Base-by-base conservation (phyloP, 2,113 vertebrate species). In the Machaerirhynchus nigripectus region DNA sequence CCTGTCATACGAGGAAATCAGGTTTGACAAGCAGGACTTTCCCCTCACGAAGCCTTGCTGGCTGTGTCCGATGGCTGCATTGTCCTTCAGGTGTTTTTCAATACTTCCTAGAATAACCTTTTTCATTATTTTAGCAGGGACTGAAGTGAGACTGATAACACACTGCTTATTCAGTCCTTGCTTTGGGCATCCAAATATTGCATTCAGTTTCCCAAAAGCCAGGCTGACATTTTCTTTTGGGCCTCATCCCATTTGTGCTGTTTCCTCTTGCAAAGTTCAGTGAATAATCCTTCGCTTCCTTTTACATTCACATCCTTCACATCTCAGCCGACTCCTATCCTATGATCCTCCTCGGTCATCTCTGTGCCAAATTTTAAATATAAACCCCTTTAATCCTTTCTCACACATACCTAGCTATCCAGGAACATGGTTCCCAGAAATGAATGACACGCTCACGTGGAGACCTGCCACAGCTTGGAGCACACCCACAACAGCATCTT, bases 211-310 rank as follows among this genome's bases (percentile, higher is more conserved):
- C 87, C 89, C 1, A 0, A 92, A 94, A 94, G n/a, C 73, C 68
- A 89, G 60, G 60, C 63, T 92, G 84, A 89, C 5, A n/a, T 93
- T 89, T 74, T 91, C 42, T 80, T 65, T 84, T 94, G 84, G 59
- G 64, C 42, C 33, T 83, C 53, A 26, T 92, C 59, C 67, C 40
- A 69, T 87, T 84, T 46, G 20, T 65, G 64, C 42, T 5, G 2
- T 83, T 93, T 90, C 57, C 70, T 87, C 75, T 89, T 6, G 15
- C 23, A 49, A 56, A 91, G 13, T n/a, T 77, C 67, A 5, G 15
- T 69, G 74, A 86, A 71, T 53, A 94, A 86, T 57, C 68, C 21
- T 67, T 80, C 0, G 0, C 31, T 90, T 93, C 89, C 76, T 95
- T 88, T 84, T 86, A 86, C 59, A 53, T 92, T 90, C 73, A 86